Conservation (phyloP, 2,888 invertebrate genomes). For the Villa cingulata region DNA sequence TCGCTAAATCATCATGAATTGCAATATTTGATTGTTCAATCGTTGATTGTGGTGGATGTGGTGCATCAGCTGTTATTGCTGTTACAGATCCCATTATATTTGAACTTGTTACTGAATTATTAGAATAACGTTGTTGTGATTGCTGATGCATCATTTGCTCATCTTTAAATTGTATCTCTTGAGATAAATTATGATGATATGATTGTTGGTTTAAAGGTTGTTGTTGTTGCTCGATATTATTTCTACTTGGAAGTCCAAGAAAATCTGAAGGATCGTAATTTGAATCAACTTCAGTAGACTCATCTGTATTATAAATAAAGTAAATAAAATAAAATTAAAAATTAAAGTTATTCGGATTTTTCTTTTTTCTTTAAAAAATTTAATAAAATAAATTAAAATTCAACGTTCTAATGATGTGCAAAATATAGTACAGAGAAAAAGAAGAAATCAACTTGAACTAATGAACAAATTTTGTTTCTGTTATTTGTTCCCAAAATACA, state of each 20-base stretch:
- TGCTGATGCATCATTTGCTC: background rate
- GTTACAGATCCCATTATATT: background rate
- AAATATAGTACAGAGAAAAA: too few relatives aligned
- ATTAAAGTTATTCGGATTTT: too few relatives aligned
- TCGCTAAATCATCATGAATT: conserved; percentile 60
- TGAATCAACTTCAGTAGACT: conserved; percentile 63
- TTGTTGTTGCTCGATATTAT: conserved; percentile 11
- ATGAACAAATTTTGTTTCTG: too few relatives aligned
- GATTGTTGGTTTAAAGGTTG: conserved; percentile 8
- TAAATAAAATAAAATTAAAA: too few relatives aligned
- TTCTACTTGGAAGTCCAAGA: conserved; percentile 41
- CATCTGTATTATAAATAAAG: conserved; percentile 38
- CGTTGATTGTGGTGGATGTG: background rate
- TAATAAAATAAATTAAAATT: too few relatives aligned
- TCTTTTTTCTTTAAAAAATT: too few relatives aligned
- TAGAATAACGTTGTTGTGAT: background rate
- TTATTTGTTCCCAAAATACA: too few relatives aligned
- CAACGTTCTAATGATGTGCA: too few relatives aligned
- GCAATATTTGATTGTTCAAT: conserved; percentile 39
- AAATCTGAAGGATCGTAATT: conserved; percentile 82
- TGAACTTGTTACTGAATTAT: background rate
- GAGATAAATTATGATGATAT: background rate
- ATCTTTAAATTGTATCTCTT: background rate
- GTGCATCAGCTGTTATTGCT: too few relatives aligned
- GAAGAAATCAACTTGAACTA: too few relatives aligned